phyloP scores from a whole-genome alignment of 1,140 invertebrate genomes.

The Procambarus clarkii region DNA sequence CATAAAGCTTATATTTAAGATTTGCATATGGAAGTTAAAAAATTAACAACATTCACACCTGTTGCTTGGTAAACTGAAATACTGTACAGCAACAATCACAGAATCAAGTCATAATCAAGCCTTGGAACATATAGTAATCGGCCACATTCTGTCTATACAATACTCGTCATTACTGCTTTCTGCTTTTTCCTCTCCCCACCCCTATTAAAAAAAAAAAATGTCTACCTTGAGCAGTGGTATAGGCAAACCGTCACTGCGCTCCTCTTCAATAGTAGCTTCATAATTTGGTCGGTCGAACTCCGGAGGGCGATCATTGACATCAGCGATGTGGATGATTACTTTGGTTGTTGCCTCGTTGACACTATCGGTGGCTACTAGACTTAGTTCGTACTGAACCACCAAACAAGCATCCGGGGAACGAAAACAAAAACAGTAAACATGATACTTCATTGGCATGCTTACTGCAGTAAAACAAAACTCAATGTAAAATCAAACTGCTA shows the following conservation, averaged over 20 bases:
- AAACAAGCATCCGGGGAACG: slow-evolving; percentile 72
- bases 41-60: too few relatives aligned
- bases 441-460: slow-evolving; percentile 51
- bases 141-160: background rate
- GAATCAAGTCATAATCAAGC: too few relatives aligned
- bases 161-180: background rate
- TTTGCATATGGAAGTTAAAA: too few relatives aligned
- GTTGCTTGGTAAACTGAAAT: too few relatives aligned
- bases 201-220: slow-evolving; percentile 18
- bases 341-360: slow-evolving; percentile 88
- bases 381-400: slow-evolving; percentile 85
- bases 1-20: too few relatives aligned
- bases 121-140: background rate
- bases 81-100: too few relatives aligned
- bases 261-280: slow-evolving; percentile 82
- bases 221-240: slow-evolving; percentile 67
- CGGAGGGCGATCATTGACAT: slow-evolving; percentile 89
- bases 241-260: slow-evolving; percentile 74
- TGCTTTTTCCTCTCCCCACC: background rate
- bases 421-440: slow-evolving; percentile 71
- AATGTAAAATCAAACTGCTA: slow-evolving; percentile 51
- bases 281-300: slow-evolving; percentile 84
- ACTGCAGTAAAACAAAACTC: slow-evolving; percentile 43
- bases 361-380: slow-evolving; percentile 89
- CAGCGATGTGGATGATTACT: slow-evolving; percentile 84